phyloP scores from a whole-genome alignment of 2,797 vertebrate genomes.

The Harpagifer antarcticus region DNA sequence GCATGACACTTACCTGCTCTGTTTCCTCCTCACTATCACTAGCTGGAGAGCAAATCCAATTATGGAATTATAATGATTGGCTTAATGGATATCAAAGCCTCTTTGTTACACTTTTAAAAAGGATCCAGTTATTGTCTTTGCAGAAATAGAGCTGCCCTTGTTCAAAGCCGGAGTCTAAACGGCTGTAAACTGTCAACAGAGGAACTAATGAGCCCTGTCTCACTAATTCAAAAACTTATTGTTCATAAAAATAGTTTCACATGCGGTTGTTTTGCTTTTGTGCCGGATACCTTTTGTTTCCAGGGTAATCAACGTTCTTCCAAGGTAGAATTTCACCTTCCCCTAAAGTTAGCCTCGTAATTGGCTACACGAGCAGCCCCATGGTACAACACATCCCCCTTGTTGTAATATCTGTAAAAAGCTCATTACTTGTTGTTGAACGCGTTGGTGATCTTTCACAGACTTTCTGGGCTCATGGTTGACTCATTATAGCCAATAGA shows the following conservation, averaged over 20 bases:
- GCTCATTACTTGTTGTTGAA: slow-evolving; percentile 31
- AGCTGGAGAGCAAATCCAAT: slow-evolving; percentile 52
- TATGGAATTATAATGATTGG: slow-evolving; percentile 46
- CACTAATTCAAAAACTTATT: slow-evolving; percentile 38
- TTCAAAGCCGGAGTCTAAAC: slow-evolving; percentile 53
- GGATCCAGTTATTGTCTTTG: slow-evolving; percentile 33
- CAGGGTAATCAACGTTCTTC: slow-evolving; percentile 40
- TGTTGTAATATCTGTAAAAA: slow-evolving; percentile 42
- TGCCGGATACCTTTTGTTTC: slow-evolving; percentile 28
- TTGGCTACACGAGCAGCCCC: slow-evolving; percentile 40
- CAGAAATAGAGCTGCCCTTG: slow-evolving; percentile 21
- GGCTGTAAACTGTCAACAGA: slow-evolving; percentile 40
- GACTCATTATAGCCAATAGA: slow-evolving; percentile 64
- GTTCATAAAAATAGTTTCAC: slow-evolving; percentile 34
- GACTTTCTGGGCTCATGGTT: slow-evolving; percentile 58
- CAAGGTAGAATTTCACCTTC: slow-evolving; percentile 25
- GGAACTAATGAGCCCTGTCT: slow-evolving; percentile 39
- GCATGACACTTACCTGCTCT: slow-evolving; percentile 40
- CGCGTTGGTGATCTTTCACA: slow-evolving; percentile 42
- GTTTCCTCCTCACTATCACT: slow-evolving; percentile 27
- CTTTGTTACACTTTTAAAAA: slow-evolving; percentile 57
- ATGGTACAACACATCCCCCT: slow-evolving; percentile 33
- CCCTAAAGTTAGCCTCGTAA: slow-evolving; percentile 28
- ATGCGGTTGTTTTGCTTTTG: slow-evolving; percentile 11
- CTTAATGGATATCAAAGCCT: slow-evolving; percentile 61